Conservation (phyloP, 2,797 vertebrate species). For the Melanotaenia parkinsoni region DNA sequence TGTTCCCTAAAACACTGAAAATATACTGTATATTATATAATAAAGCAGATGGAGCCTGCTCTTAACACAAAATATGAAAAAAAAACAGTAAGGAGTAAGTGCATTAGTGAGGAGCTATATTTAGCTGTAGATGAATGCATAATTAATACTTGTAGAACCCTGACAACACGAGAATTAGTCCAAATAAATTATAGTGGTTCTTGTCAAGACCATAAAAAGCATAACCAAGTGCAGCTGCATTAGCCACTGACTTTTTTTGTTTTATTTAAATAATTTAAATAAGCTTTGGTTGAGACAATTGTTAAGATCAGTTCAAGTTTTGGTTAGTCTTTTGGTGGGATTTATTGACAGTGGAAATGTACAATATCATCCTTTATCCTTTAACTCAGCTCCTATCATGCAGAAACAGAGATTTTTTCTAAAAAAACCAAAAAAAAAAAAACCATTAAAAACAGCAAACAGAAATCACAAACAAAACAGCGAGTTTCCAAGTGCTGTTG, state of each 20-base stretch:
- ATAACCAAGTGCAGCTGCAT: neutral
- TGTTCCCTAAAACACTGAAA: neutral
- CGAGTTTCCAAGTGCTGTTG: conserved; percentile 32
- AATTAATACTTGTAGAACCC: conserved; percentile 6
- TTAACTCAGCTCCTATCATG: conserved; percentile 19
- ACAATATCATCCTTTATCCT: conserved; percentile 40
- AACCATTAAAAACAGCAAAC: neutral
- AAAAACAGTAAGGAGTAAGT: neutral
- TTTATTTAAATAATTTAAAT: neutral
- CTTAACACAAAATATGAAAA: neutral
- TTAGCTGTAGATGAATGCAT: neutral
- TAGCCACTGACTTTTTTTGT: neutral
- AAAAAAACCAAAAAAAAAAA: neutral
- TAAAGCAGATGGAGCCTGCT: neutral
- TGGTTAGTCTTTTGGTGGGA: conserved; percentile 20
- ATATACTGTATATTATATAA: conserved; percentile 1
- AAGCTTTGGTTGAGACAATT: conserved; percentile 7
- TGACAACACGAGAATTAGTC: neutral
- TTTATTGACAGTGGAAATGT: conserved; percentile 11
- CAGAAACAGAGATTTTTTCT: conserved; percentile 26
- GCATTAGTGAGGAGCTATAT: neutral
- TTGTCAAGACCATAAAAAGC: neutral
- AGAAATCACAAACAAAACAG: conserved; percentile 19
- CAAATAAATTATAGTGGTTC: neutral
- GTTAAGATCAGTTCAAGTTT: neutral